Evolutionary conservation across 2,797 vertebrate genomes (phyloP).

Genomic region (Melanotaenia parkinsoni): DNA sequence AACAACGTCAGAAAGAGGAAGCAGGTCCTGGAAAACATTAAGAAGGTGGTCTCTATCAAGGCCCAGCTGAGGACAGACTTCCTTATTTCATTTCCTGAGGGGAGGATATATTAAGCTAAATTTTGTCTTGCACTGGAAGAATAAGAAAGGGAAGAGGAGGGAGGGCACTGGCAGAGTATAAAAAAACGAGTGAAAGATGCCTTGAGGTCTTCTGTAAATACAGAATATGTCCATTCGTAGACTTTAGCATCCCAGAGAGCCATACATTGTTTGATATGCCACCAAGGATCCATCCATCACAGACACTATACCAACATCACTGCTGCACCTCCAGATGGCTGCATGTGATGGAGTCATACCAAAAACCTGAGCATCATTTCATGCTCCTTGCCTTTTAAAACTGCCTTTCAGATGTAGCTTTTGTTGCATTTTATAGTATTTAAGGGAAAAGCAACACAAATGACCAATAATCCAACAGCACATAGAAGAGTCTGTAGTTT

Average conservation of each 20-base stretch:
- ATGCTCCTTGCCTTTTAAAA: constrained; percentile 67
- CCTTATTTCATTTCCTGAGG: constrained; percentile 79
- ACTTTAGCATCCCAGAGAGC: constrained; percentile 23
- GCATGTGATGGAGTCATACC: constrained; percentile 51
- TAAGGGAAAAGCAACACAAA: constrained; percentile 1
- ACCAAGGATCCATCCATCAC: constrained; percentile 43
- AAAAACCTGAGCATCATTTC: constrained; percentile 57
- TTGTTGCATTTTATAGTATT: constrained; percentile 61
- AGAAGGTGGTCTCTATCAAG: constrained; percentile 78
- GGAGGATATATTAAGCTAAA: constrained; percentile 78
- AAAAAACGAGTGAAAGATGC: constrained; percentile 27
- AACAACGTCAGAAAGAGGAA: constrained; percentile 55
- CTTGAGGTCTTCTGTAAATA: constrained; percentile 37
- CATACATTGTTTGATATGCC: constrained; percentile 44
- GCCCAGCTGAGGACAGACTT: constrained; percentile 74
- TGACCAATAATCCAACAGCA: no score
- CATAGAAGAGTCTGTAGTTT: no score
- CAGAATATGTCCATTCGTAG: constrained; percentile 19
- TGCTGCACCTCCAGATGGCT: constrained; percentile 37
- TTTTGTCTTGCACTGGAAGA: constrained; percentile 62
- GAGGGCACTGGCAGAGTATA: constrained; percentile 16
- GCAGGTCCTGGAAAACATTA: constrained; percentile 73
- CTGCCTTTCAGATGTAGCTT: constrained; percentile 68
- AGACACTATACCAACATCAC: constrained; percentile 44
- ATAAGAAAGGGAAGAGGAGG: constrained; percentile 19